These are phyloP conservation scores for Drosophila siamana DNA, from an alignment of 2,888 invertebrate genomes.

Conservation along the genomic window DNA sequence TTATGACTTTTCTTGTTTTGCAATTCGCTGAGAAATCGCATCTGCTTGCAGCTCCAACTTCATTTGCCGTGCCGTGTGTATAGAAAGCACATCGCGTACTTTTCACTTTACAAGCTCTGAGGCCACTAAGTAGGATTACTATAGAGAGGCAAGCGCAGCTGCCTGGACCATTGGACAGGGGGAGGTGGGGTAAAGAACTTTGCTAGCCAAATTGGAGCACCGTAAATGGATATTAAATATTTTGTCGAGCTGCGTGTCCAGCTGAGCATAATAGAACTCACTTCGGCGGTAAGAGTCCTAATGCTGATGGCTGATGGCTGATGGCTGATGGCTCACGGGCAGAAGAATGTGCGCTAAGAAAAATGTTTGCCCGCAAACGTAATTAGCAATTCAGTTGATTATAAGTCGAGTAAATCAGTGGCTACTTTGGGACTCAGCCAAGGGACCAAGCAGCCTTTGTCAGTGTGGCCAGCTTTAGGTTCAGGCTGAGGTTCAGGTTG, in stretches of 20 bases:
- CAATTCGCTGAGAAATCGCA: background rate
- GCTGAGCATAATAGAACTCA: background rate
- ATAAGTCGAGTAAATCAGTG: conserved; percentile 3
- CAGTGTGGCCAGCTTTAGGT: background rate
- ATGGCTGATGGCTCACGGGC: no score
- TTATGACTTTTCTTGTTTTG: background rate
- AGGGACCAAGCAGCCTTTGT: background rate
- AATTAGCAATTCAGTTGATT: conserved; percentile 11
- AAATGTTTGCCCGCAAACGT: background rate
- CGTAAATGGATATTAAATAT: conserved; percentile 1
- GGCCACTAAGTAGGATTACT: background rate
- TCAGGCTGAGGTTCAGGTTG: no score
- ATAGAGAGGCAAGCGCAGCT: background rate
- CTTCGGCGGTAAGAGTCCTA: background rate
- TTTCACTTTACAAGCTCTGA: background rate
- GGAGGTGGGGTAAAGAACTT: background rate
- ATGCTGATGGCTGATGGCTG: no score
- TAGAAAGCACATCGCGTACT: background rate
- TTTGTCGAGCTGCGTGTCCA: background rate
- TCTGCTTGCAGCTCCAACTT: background rate
- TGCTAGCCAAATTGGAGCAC: background rate
- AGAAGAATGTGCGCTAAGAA: conserved; percentile 1
- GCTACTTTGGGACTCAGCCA: background rate
- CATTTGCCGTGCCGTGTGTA: no score
- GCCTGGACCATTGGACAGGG: background rate